phyloP scores from a whole-genome alignment of 2,797 vertebrate species.

The Delichon dasypus region DNA sequence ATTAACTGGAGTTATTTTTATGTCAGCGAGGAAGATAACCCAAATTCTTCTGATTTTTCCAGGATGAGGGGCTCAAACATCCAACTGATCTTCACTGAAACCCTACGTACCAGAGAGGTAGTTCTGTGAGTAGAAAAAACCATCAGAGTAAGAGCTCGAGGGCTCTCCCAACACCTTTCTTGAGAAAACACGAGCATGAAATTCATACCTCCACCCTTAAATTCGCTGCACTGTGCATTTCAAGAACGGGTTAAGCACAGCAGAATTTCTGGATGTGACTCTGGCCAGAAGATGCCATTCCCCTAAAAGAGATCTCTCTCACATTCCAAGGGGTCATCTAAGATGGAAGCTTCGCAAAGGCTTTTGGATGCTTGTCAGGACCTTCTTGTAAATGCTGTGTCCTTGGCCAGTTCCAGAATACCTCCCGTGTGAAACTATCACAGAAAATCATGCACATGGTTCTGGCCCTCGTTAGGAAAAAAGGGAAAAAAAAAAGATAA shows the following conservation, averaged over 20 bases:
- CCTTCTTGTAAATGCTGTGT: conserved; percentile 52
- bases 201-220: neutral
- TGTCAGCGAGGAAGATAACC: neutral
- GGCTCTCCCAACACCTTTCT: neutral
- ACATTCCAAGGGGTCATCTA: conserved; percentile 40
- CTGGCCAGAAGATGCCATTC: conserved; percentile 22
- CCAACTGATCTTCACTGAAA: neutral
- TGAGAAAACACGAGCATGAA: neutral
- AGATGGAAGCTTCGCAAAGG: conserved; percentile 19
- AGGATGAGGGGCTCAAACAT: neutral
- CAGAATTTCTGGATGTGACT: neutral
- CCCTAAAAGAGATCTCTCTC: conserved; percentile 9
- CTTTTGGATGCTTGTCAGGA: conserved; percentile 59
- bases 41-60: conserved; percentile 43
- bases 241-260: neutral
- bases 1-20: conserved; percentile 33
- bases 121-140: neutral
- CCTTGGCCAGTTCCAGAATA: conserved; percentile 41
- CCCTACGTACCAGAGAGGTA: neutral
- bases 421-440: conserved; percentile 42
- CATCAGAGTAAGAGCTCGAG: neutral
- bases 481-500: neutral
- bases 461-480: neutral
- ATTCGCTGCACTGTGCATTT: neutral
- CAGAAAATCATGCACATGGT: neutral